These are phyloP conservation scores for Herpailurus yagouaroundi DNA, from an alignment of 2,113 vertebrate genomes.

Conservation along the genomic window DNA sequence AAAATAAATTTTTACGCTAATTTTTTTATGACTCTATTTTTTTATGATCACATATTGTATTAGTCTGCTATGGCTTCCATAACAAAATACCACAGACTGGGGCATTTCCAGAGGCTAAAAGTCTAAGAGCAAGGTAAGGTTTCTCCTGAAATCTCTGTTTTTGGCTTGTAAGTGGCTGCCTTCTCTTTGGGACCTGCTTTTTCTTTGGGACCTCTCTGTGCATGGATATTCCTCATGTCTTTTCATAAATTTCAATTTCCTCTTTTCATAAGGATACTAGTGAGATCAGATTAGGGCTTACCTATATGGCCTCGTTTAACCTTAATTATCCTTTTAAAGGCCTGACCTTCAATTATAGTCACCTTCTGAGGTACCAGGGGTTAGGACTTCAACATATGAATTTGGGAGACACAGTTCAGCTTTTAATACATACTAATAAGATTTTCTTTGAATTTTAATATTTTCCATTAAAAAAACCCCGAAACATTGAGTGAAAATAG, in stretches of 20 bases:
- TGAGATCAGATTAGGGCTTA: neutral
- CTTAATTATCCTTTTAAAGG: neutral
- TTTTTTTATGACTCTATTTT: neutral
- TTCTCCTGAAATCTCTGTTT: neutral
- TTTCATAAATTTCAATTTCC: neutral
- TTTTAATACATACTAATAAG: neutral
- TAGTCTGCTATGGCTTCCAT: neutral
- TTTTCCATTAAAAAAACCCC: neutral
- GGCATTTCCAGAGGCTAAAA: neutral
- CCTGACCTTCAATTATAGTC: neutral
- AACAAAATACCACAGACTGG: neutral
- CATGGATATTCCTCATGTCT: neutral
- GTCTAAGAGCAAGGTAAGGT: too few relatives aligned
- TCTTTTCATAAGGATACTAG: neutral
- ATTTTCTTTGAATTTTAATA: constrained; percentile 42
- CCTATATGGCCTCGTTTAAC: neutral
- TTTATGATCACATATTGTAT: neutral
- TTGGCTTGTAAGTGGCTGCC: neutral
- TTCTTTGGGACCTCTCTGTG: neutral
- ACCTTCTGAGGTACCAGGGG: neutral
- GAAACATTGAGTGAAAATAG: neutral
- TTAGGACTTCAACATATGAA: neutral
- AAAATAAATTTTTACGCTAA: neutral
- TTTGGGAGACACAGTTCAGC: neutral
- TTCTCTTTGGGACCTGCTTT: neutral